phyloP scores from a whole-genome alignment of 92 coral and sea anemone species.

The Palythoa heliodiscus region DNA sequence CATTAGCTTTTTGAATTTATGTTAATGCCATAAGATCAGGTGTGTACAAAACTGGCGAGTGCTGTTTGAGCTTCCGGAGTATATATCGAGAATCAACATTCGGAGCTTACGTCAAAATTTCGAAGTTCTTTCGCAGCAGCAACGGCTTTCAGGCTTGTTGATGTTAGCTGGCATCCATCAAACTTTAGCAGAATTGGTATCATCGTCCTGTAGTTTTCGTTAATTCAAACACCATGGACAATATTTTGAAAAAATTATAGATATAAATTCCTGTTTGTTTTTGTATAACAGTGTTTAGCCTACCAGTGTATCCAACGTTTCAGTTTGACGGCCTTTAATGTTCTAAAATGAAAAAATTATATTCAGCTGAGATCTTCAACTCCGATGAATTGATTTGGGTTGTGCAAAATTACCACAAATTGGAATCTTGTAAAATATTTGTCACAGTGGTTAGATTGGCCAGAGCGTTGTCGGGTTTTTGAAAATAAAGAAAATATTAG shows the following conservation, averaged over 20 bases:
- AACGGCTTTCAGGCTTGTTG: conserved; percentile 51
- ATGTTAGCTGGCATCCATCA: conserved; percentile 43
- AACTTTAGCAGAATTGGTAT: conserved; percentile 36
- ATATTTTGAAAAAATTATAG: neutral
- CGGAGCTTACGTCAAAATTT: conserved; percentile 53
- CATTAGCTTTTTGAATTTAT: neutral
- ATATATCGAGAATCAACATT: conserved; percentile 3
- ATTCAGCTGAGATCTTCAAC: neutral
- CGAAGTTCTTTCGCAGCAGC: conserved; percentile 49
- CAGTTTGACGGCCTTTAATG: conserved; percentile 26
- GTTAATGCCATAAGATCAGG: conserved; percentile 14
- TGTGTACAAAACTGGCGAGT: conserved; percentile 27
- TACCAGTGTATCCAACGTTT: conserved; percentile 4
- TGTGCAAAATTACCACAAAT: conserved; percentile 27
- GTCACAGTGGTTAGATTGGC: conserved; percentile 26
- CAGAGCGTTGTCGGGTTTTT: conserved; percentile 23
- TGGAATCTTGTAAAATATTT: conserved; percentile 21
- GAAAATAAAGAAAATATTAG: conserved; percentile 9
- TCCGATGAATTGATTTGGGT: neutral
- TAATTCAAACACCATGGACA: neutral
- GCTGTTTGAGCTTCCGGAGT: conserved; percentile 40
- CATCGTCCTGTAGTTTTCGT: conserved; percentile 3
- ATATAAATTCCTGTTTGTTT: conserved; percentile 11
- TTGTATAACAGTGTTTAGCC: neutral
- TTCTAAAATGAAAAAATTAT: neutral